Conservation (phyloP, 1,140 invertebrate genomes). For the Brachionus rotundiformis region DNA sequence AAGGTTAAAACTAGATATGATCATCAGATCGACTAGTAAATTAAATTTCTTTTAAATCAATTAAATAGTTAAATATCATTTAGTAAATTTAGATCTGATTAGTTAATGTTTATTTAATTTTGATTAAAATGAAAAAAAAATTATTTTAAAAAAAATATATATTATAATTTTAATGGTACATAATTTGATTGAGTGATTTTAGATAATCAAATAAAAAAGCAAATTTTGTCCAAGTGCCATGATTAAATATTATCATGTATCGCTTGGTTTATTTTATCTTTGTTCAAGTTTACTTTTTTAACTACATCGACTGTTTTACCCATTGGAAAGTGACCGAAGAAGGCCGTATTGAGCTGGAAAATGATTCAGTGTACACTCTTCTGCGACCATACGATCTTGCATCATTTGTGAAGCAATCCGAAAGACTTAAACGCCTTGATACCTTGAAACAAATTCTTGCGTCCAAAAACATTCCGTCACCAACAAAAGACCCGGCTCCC, state of each 20-base stretch:
- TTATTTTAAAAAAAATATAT: neutral
- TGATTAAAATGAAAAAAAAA: neutral
- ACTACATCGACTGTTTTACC: neutral
- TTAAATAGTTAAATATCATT: too few species aligned
- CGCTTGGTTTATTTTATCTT: neutral
- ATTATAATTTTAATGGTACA: neutral
- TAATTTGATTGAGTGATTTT: too few species aligned
- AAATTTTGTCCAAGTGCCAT: too few species aligned
- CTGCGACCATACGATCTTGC: conserved; percentile 34
- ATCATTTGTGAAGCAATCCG: conserved; percentile 31
- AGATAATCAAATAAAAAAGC: too few species aligned
- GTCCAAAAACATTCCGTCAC: neutral
- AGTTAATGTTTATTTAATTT: neutral
- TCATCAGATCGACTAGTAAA: too few species aligned
- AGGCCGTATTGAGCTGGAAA: neutral
- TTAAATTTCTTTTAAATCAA: too few species aligned
- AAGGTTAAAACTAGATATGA: too few species aligned
- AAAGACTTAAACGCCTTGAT: neutral
- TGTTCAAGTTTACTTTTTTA: too few species aligned
- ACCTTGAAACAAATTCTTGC: neutral
- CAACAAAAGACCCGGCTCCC: neutral
- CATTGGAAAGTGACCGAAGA: conserved; percentile 32
- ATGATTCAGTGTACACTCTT: neutral
- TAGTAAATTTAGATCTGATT: neutral
- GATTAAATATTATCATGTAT: neutral